Base-by-base conservation (phyloP, 1,140 invertebrate genomes). In the Solenopsis invicta region DNA sequence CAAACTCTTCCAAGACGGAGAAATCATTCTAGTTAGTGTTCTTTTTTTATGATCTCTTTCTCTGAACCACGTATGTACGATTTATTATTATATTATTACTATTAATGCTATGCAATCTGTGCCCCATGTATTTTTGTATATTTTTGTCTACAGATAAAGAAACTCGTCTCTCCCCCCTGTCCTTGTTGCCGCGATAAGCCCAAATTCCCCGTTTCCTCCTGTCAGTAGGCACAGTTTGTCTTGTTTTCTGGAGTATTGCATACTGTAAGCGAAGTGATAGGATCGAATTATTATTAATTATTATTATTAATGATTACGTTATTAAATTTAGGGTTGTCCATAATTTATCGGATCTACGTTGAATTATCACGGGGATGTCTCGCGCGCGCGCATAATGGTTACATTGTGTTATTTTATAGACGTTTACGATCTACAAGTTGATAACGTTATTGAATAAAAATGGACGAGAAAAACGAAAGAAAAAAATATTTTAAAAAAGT, bases 41-140 rank as follows among this genome's bases (percentile, higher is more conserved):
- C 94, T 88, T 95, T 95, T 91, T 95, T 95, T 95, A 95, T 95
- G 94, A 95, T 95, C 94, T 95, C 95, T 95, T 94, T 95, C 94
- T 95, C 93, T 95, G 93, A 93, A 48, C 91, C 90, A 78, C 45
- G 24, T n/a, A 92, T 93, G 89, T 94, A 94, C 85, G 88, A 92
- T 91, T 89, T 89, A 92, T 90, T 92, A 93, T 93, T 93, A 89
- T 92, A 91, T 88, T 88, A 93, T 93, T 92, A 94, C 87, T 91
- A 92, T 94, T 93, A 94, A 93, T 91, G 92, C 93, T 94, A 94
- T 88, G 92, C 94, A 94, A 94, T 93, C 93, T 95, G 94, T 95
- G 94, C 93, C 93, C 91, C 92, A 88, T 94, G 91, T 95, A 94
- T 94, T 95, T 95, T 95, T 95, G 93, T 95, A 95, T 93, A 93